These are phyloP conservation scores for Cryptoleucopteryx plumbea DNA, from an alignment of 2,113 vertebrate species.

Conservation along the genomic window DNA sequence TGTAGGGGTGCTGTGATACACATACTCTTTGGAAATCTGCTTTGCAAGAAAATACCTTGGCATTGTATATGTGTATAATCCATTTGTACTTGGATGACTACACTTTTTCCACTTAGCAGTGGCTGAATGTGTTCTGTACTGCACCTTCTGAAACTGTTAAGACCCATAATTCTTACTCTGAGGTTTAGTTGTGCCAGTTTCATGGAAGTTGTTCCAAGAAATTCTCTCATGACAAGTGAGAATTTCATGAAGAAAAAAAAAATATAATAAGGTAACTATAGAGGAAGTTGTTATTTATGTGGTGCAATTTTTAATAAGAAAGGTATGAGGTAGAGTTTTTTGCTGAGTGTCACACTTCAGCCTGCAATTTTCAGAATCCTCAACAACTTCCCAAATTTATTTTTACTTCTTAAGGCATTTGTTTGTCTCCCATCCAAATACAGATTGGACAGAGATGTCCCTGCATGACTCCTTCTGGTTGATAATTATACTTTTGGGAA, in stretches of 20 bases:
- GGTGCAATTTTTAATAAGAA: background rate
- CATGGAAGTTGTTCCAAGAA: background rate
- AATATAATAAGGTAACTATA: background rate
- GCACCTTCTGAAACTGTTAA: background rate
- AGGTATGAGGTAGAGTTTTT: background rate
- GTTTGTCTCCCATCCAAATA: background rate
- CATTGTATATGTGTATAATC: background rate
- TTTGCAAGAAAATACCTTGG: background rate
- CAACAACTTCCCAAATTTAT: background rate
- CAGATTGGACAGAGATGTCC: background rate
- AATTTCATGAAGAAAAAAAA: background rate
- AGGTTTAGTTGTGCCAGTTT: background rate
- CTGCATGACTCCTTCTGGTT: background rate
- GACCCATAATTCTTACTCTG: background rate
- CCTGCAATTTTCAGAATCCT: background rate
- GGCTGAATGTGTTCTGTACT: background rate
- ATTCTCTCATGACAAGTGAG: background rate
- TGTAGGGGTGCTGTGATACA: background rate
- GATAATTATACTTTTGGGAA: background rate
- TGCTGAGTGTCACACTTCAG: background rate
- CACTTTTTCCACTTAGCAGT: background rate
- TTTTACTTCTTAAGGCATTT: background rate
- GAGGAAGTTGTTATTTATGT: background rate
- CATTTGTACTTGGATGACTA: background rate
- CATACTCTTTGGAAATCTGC: background rate